Conservation (phyloP, 2,113 vertebrate species). For the Spheniscus mendiculus region DNA sequence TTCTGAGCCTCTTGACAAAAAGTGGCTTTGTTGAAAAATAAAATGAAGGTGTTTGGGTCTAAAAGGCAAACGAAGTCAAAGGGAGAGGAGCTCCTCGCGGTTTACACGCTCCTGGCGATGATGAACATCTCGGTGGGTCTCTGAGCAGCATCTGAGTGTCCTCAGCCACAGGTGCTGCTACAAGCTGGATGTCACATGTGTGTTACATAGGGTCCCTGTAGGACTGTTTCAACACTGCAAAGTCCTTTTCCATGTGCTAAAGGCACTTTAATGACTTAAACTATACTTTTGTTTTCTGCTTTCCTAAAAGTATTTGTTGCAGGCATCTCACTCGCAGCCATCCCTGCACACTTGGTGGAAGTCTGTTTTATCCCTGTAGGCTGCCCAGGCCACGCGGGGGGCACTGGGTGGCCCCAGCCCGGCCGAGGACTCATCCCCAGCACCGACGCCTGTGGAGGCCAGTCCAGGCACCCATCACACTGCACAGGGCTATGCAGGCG, state of each 20-base stretch:
- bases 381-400: fast-evolving
- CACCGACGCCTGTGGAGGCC: too few relatives aligned
- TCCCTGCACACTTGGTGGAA: fast-evolving
- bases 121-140: fast-evolving
- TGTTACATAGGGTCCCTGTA: too few relatives aligned
- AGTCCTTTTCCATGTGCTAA: neutral
- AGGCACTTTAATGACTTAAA: too few relatives aligned
- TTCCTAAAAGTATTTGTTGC: too few relatives aligned
- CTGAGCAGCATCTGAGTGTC: neutral
- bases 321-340: fast-evolving
- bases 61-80: neutral
- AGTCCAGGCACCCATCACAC: fast-evolving
- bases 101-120: too few relatives aligned
- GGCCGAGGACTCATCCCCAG: fast-evolving
- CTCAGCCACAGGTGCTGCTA: neutral
- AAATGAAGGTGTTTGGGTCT: neutral
- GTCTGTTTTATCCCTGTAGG: neutral
- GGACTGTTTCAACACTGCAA: neutral
- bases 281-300: neutral
- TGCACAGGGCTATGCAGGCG: fast-evolving
- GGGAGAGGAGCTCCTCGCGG: neutral
- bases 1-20: neutral
- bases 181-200: neutral
- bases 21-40: neutral
- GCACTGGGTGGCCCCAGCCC: too few relatives aligned